Base-by-base conservation (phyloP, 2,888 invertebrate species). In the Drosophila gaucha region DNA sequence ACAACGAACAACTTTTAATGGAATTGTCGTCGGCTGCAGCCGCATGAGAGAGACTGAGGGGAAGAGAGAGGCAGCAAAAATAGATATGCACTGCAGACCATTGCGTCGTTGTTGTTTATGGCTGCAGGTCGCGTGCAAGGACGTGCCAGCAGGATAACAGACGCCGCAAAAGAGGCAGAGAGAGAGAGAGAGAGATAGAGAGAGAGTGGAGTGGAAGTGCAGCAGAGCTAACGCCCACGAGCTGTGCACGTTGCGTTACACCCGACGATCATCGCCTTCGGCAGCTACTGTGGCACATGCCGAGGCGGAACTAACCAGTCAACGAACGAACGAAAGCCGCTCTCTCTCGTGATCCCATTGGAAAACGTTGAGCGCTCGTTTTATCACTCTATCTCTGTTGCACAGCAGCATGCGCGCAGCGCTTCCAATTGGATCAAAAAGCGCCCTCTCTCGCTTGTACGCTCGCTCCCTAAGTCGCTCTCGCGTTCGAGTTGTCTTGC, bases 1-100 rank as follows among this genome's bases (percentile, higher is more conserved):
- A 88, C 85, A 88, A 80, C 78, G 85, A 74, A 88, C 87, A 86
- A 88, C 87, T 80, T 88, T 88, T 88, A 86, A 88, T 86, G 85
- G 89, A 86, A 86, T 86, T 86, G 85, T 86, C 86, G 84, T 79
- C 80, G 70, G 76, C 77, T 74, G 74, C 59, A 30, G 30, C 28
- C 20, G 35, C 18, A 26, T n/a, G 44, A 22, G 20, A 14, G 38
- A 18, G 35, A 14, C 16, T 10, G 30, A 24, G 18, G 18, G n/a
- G 20, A 16, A 14, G 6, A 33, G 31, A 1, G 38, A 9, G 44
- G 39, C n/a, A 41, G n/a, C 20, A 30, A 36, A 57, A 57, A 55
- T 67, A 67, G 58, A 31, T 41, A 54, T 63, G 62, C 60, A 57
- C 33, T 6, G n/a, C n/a, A n/a, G n/a, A n/a, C n/a, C n/a, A n/a